A percentile compares a stretch with the other conserved stretches of the same genome.
These are phyloP conservation scores for Megalops atlanticus DNA, from an alignment of 2,113 vertebrate species.

Conservation along the genomic window DNA sequence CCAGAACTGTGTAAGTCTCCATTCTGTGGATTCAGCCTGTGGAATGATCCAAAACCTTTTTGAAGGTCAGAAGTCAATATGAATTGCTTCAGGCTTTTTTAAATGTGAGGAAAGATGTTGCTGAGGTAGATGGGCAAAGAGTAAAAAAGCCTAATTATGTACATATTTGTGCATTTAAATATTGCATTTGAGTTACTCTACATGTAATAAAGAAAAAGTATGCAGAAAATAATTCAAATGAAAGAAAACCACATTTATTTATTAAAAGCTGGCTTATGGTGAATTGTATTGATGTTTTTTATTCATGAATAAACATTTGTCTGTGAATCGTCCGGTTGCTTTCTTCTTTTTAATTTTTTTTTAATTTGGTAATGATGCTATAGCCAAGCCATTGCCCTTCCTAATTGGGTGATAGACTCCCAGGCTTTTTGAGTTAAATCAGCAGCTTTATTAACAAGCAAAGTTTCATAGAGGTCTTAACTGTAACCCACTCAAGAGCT, in stretches of 20 bases:
- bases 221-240: slow-evolving; percentile 36
- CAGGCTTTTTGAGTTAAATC: no score
- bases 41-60: background rate
- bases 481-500: no score
- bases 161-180: slow-evolving; percentile 37
- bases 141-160: slow-evolving; percentile 33
- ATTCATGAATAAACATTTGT: slow-evolving; percentile 62
- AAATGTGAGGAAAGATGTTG: background rate
- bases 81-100: background rate
- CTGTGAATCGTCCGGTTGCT: slow-evolving; percentile 29
- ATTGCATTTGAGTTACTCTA: slow-evolving; percentile 42
- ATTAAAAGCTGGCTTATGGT: slow-evolving; percentile 59
- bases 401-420: background rate
- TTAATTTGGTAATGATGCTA: background rate
- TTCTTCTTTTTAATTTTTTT: slow-evolving; percentile 7
- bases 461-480: no score
- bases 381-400: background rate
- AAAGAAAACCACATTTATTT: slow-evolving; percentile 56
- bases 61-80: background rate
- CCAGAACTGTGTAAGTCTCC: slow-evolving; percentile 17
- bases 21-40: slow-evolving; percentile 20
- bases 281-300: slow-evolving; percentile 59
- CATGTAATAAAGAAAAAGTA: slow-evolving; percentile 46
- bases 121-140: background rate
- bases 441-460: no score